Conservation (phyloP, 2,113 vertebrate genomes). For the Dasyurus viverrinus region DNA sequence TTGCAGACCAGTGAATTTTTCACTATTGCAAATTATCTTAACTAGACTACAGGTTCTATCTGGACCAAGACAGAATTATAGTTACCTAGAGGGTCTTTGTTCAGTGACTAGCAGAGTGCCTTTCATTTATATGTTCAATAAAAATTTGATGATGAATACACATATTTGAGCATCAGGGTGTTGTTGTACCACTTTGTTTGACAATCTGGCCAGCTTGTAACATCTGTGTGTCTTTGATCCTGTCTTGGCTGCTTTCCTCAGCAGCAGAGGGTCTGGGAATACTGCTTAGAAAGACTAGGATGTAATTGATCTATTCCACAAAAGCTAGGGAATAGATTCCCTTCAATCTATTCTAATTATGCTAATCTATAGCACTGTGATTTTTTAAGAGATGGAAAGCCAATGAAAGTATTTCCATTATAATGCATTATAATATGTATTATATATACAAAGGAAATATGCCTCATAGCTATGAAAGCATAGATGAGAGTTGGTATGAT, state of each 20-base stretch:
- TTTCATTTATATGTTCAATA: background rate
- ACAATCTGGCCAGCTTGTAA: background rate
- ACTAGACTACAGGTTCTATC: background rate
- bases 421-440: background rate
- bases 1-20: background rate
- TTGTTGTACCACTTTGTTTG: background rate
- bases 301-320: background rate
- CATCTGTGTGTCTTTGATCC: background rate
- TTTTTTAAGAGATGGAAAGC: background rate
- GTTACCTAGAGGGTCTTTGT: background rate
- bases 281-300: background rate
- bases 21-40: background rate
- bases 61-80: background rate
- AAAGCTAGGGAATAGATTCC: background rate
- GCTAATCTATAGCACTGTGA: background rate
- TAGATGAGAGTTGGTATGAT: background rate
- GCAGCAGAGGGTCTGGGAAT: background rate
- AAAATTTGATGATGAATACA: background rate
- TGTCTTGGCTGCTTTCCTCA: background rate
- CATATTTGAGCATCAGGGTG: background rate
- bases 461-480: background rate
- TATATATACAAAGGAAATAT: background rate
- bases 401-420: no score
- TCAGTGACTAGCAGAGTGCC: background rate
- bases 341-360: background rate